Evolutionary conservation across 2,797 vertebrate genomes (phyloP), one percentile per base, ranked within the genome.

Genomic region (Rhinoraja longicauda): DNA sequence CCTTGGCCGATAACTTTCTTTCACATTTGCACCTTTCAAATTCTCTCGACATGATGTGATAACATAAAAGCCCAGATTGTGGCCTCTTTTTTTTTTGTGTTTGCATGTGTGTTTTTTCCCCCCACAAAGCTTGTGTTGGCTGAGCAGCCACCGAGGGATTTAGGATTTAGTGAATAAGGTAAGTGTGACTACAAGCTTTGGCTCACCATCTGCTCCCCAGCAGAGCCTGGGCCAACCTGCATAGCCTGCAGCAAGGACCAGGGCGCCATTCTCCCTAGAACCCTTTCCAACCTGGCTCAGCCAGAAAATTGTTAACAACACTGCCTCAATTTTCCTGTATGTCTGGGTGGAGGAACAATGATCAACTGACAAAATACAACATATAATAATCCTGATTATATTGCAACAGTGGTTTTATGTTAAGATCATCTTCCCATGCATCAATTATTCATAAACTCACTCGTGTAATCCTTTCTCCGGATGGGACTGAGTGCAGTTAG

Each of bases 181-280:
- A 99, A 99, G 99, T 99, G 99, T 99, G 98, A 99, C 98, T 99
- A 99, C 98, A 98, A 99, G 98, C 98, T 98, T 98, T 99, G 98
- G 98, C 98, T 99, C 96, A 96, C 99, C 98, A 99, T 99, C 99
- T 99, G 99, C 98, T 99, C 98, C 98, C 98, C 98, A 97, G 97
- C 98, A 98, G 98, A 98, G 98, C 96, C 96, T 96, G 98, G 99
- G 98, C 99, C 98, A 99, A 99, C 98, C 98, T 99, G 98, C 98
- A 97, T 98, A 97, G 98, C 99, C 98, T 98, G 97, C 97, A 98
- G 98, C 98, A 98, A 96, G 98, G 98, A 99, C 98, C 98, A 98
- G 98, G 98, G 98, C 98, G 98, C 97, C 97, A 97, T 97, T 97
- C 97, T 97, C 97, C 96, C 98, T 97, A 96, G 96, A 98, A 97